Evolutionary conservation across 2,113 vertebrate species (phyloP), one percentile per base, ranked within the genome.

Genomic region (Ctenodactylus gundi): DNA sequence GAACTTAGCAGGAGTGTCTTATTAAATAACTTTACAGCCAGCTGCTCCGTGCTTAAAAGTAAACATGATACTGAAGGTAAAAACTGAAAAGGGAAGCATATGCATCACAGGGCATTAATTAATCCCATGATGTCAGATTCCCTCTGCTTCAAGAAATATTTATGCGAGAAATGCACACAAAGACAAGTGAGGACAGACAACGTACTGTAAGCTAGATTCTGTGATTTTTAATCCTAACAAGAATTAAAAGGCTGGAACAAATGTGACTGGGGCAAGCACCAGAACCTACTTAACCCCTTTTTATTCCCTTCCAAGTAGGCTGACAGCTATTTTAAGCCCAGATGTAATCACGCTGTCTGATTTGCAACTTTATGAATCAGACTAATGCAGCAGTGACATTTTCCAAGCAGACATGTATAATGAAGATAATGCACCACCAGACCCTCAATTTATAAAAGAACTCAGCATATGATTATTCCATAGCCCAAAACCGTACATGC

Each of bases 71-170:
- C 81, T 36, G 78, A 85, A 72, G 55, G 82, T 60, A 78, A 96
- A 88, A 77, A 94, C n/a, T 46, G 81, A 49, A 68, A 90, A 88
- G 83, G 94, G 70, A 95, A 92, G 86, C 39, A 64, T 68, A 75
- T 60, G 90, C 85, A 65, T 76, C 88, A 77, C 73, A 88, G 96
- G 82, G 85, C 91, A 93, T 51, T 95, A 93, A 96, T 95, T 88
- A 95, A 88, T 93, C 96, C 90, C 91, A 46, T 29, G 82, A 90
- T 55, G 68, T 51, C 60, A 85, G 68, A 60, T 51, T 53, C 78
- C 91, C 90, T 75, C 80, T 49, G 81, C 94, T 91, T 95, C 91
- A 83, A 85, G 95, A 96, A 92, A 65, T 80, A 81, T 83, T 93
- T 95, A 75, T 67, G 76, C 92, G 75, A 83, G 95, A 92, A 88